A percentile compares a stretch with the other conserved stretches of the same genome.
Conservation (phyloP, 2,888 invertebrate genomes). For the Balanococcus diminutus region DNA sequence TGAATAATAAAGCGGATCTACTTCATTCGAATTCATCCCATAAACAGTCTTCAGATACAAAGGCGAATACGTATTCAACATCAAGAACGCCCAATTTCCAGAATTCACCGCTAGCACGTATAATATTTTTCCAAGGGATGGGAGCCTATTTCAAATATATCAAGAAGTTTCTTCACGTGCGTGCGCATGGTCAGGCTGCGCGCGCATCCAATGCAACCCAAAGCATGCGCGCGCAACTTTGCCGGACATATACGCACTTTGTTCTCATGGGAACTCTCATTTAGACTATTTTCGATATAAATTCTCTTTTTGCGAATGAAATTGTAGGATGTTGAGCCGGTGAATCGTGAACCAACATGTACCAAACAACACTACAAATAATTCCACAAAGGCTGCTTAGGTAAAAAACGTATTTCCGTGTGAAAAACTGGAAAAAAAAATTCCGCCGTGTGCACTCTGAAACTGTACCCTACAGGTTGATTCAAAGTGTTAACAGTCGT, state of each 20-base stretch:
- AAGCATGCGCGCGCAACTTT: background rate
- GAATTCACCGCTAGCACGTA: background rate
- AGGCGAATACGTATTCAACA: background rate
- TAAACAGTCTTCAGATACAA: background rate
- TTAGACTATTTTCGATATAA: background rate
- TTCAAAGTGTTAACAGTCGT: no score
- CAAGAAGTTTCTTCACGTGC: background rate
- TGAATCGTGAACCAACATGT: background rate
- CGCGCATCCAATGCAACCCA: background rate
- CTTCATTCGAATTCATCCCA: background rate
- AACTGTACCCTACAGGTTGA: no score
- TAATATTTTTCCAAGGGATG: background rate
- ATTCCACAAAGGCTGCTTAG: conserved; percentile 11
- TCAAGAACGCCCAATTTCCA: background rate
- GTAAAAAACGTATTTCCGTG: conserved; percentile 28
- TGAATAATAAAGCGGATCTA: background rate
- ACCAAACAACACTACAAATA: background rate
- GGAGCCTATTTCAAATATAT: background rate
- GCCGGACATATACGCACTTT: background rate
- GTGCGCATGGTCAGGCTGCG: no score
- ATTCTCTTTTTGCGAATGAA: background rate
- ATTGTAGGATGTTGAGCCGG: background rate
- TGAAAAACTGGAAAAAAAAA: no score
- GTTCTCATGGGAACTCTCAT: background rate
- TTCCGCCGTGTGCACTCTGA: no score